These are phyloP conservation scores for Micoletzkya japonica DNA, from an alignment of 2,888 invertebrate species.

Conservation along the genomic window DNA sequence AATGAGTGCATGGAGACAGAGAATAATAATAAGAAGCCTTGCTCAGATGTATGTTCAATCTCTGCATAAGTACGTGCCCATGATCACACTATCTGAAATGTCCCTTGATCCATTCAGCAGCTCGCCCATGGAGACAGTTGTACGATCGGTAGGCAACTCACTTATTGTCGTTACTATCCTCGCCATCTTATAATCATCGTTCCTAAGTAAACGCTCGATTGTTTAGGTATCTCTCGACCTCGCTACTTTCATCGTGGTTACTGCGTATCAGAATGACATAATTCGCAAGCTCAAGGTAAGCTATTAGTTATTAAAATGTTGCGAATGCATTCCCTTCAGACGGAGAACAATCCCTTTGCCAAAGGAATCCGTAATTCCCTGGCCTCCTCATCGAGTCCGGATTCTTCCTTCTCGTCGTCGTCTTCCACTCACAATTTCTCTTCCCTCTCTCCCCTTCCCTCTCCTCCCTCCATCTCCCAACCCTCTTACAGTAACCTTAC, in stretches of 20 bases:
- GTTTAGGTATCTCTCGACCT: slow-evolving; percentile 17
- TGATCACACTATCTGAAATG: not conserved
- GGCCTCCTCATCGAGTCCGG: not conserved
- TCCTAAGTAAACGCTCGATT: not conserved
- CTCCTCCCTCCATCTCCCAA: too few species aligned
- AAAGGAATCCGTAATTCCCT: slow-evolving; percentile 7
- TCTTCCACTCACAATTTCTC: not conserved
- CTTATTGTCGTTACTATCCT: not conserved
- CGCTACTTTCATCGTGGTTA: slow-evolving; percentile 22
- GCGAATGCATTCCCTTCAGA: not conserved
- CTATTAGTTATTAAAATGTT: not conserved
- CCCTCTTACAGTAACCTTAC: too few species aligned
- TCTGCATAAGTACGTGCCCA: slow-evolving; percentile 23
- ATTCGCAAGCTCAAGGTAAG: slow-evolving; percentile 13
- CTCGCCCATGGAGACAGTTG: not conserved
- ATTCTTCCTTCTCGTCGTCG: too few species aligned
- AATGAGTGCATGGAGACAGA: not conserved
- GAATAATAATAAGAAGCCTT: too few species aligned
- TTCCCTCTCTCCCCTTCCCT: slow-evolving; percentile 1
- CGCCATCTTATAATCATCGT: not conserved
- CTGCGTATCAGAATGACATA: slow-evolving; percentile 24
- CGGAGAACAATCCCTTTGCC: slow-evolving; percentile 16
- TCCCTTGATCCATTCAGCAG: not conserved
- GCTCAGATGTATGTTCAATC: slow-evolving; percentile 25
- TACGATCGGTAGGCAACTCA: not conserved